These are phyloP conservation scores for Stegostoma tigrinum DNA, from an alignment of 2,113 vertebrate genomes.

Conservation along the genomic window DNA sequence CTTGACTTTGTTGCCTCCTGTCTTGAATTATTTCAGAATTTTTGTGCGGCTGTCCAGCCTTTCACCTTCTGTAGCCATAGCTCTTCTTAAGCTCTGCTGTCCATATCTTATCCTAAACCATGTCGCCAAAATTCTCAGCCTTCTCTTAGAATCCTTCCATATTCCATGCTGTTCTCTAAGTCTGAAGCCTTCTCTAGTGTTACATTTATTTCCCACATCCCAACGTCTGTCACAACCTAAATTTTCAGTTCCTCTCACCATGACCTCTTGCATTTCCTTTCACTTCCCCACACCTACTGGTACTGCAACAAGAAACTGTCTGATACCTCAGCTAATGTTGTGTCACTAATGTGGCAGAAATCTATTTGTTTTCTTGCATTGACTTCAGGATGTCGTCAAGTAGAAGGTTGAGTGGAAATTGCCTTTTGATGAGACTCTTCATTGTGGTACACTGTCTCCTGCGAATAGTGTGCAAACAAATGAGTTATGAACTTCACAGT, in stretches of 20 bases:
- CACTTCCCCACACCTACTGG: neutral
- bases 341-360: neutral
- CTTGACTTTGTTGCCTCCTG: neutral
- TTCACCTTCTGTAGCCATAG: neutral
- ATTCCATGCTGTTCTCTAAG: neutral
- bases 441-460: neutral
- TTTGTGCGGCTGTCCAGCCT: neutral
- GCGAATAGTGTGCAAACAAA: neutral
- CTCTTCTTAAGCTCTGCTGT: neutral
- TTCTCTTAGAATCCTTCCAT: neutral
- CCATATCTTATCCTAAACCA: neutral
- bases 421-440: neutral
- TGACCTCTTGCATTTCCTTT: neutral
- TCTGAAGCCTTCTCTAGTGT: neutral
- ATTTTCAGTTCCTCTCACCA: neutral
- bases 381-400: neutral
- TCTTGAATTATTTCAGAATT: neutral
- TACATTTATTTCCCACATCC: neutral
- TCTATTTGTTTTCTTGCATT: neutral
- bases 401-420: neutral
- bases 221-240: neutral
- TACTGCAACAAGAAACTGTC: neutral
- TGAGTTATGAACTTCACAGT: neutral
- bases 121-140: neutral
- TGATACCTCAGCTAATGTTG: neutral